Base-by-base conservation (phyloP, 2,888 invertebrate species). In the Coremacera marginata region DNA sequence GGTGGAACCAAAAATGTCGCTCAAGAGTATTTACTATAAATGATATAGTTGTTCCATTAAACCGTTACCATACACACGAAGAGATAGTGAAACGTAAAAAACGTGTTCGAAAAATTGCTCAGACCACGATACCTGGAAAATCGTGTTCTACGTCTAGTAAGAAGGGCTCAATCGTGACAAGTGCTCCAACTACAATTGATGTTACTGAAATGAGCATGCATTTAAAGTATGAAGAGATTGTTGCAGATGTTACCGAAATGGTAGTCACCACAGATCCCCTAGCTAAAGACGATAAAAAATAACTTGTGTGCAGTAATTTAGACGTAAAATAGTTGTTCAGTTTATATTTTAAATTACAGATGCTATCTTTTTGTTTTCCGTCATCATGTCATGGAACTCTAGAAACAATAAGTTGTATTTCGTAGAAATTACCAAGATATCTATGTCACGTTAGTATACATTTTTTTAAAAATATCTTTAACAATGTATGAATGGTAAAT, bases 1-100 rank as follows among this genome's bases (percentile, higher is more conserved):
- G 90, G 90, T 90, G 90, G 90, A 89, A 89, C 80, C 89, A 89
- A 77, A 89, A 88, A 81, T 90, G 90, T 78, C 87, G 90, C 8
- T 89, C 89, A 0, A 85, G 90, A n/a, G 89, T 89, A 2, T 89
- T 86, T 60, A 89, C 89, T 9, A 86, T 89, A 14, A 88, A 87
- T 60, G 88, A 90, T 78, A 82, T 85, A 8, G 88, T 90, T 4
- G 85, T 88, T 67, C 89, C 89, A 1, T 82, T 90, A 5, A 89
- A 90, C 81, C 87, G 89, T n/a, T 89, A 86, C 78, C 89, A 90
- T 76, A 90, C 89, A 3, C 90, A 90, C 70, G 89, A 89, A 75
- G 89, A 90, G 78, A 89, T 90, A 72, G 88, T 90, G 14, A 86
- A 87, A 5, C 85, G 89, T 67, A 90, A 90, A 82, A 89, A 89